A percentile compares a stretch with the other conserved stretches of the same genome.
Evolutionary conservation across 2,113 vertebrate genomes (phyloP).

Genomic region (Pseudonaja textilis): DNA sequence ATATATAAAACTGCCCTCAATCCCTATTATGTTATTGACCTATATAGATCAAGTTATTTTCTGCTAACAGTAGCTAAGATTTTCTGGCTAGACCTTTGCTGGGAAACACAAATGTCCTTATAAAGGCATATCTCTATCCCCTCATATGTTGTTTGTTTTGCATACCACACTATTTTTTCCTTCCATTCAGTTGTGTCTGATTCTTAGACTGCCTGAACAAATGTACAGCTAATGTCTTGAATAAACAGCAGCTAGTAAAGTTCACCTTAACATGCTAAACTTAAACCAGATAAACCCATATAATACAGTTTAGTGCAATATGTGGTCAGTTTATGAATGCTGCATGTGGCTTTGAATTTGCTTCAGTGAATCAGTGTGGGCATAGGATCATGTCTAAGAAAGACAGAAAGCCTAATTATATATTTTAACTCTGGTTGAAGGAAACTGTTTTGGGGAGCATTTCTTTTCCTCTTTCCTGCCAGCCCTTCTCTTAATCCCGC

Average conservation of each 20-base stretch:
- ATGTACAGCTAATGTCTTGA: not conserved
- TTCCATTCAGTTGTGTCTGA: not conserved
- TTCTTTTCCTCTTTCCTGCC: not conserved
- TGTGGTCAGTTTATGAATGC: not conserved
- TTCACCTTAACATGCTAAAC: not conserved
- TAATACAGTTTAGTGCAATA: not conserved
- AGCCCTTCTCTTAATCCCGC: not conserved
- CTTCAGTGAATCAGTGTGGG: not conserved
- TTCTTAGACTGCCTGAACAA: not conserved
- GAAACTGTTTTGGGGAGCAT: not conserved
- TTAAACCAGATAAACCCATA: not conserved
- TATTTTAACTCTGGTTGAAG: not conserved
- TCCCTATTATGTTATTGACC: not conserved
- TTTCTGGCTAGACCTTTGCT: not conserved
- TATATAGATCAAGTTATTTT: not conserved
- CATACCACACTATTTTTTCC: not conserved
- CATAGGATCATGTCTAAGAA: not conserved
- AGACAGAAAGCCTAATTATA: not conserved
- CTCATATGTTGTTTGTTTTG: not conserved
- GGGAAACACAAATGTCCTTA: not conserved
- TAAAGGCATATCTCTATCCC: not conserved
- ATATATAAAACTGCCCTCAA: not conserved
- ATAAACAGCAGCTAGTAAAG: not conserved
- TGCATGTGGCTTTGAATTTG: not conserved
- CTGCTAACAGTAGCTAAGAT: not conserved